Evolutionary conservation across 2,113 vertebrate species (phyloP), one percentile per base, ranked within the genome.

Genomic region (Damaliscus lunatus): DNA sequence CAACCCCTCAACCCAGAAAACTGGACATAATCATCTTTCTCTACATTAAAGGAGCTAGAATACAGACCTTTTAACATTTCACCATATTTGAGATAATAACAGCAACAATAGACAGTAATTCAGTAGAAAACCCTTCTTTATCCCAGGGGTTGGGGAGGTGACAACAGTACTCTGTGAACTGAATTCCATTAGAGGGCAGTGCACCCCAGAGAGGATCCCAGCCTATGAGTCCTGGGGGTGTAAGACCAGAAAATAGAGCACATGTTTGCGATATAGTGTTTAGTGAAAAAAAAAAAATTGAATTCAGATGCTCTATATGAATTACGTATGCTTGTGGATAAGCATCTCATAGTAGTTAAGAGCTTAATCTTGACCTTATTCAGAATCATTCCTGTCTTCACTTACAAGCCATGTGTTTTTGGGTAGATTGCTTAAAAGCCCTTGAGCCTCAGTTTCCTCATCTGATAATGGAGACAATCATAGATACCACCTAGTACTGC

Each of bases 131-230:
- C 6, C 21, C n/a, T 46, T 82, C 80, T 92, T 71, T 53, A 81
- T 50, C 27, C 40, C 27, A 8, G 23, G 78, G 33, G 3, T 6
- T 12, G 50, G 15, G 67, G 23, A 55, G 19, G 40, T 33, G 64
- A 27, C 3, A 36, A 17, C 55, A 62, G 23, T 4, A 31, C 6
- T 59, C 52, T 77, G 67, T 48, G 55, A 96, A 62, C 13, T 57
- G 31, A 71, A 59, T 64, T 92, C 97, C 98, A 83, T 96, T 57
- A 97, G 96, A 92, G 96, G 97, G 96, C 97, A 92, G 96, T 84
- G 50, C 33, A 25, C 62, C 46, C 60, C 87, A 59, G 64, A 1
- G 52, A 77, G 88, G 59, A 43, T 53, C 84, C 25, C 1, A 4
- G 11, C 19, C 2, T 13, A 14, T 0, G 9, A 55, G 36, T 16